Conservation (phyloP, 2,113 vertebrate genomes). For the Galemys pyrenaicus region DNA sequence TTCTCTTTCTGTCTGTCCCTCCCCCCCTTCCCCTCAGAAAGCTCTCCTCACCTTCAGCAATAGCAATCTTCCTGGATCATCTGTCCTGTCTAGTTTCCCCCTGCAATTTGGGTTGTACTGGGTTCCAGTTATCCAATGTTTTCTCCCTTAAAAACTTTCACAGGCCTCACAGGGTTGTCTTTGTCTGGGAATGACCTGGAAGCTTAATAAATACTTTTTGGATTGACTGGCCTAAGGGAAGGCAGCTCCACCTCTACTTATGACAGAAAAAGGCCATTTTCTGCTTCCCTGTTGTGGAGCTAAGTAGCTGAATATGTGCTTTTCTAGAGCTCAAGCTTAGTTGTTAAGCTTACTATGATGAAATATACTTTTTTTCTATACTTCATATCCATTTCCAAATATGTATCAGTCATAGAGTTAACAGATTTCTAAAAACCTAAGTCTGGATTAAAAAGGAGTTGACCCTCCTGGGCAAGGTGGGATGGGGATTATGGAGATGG, state of each 20-base stretch:
- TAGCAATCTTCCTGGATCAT: neutral
- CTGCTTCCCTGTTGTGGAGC: neutral
- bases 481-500: fast-evolving
- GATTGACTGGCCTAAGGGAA: neutral
- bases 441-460: neutral
- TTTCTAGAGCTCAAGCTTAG: neutral
- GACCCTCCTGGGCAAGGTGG: neutral
- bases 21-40: neutral
- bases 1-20: neutral
- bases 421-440: neutral
- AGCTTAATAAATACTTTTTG: neutral
- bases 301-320: neutral
- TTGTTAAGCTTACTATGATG: neutral
- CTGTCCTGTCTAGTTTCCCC: fast-evolving
- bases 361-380: neutral
- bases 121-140: neutral
- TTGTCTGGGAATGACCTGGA: neutral
- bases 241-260: neutral
- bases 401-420: neutral
- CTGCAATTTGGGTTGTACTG: neutral
- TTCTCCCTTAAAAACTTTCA: neutral
- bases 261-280: neutral
- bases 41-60: neutral
- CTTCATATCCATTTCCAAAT: neutral
- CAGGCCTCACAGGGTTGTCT: neutral